phyloP scores from a whole-genome alignment of 2,113 vertebrate species.

The Calonectris borealis region DNA sequence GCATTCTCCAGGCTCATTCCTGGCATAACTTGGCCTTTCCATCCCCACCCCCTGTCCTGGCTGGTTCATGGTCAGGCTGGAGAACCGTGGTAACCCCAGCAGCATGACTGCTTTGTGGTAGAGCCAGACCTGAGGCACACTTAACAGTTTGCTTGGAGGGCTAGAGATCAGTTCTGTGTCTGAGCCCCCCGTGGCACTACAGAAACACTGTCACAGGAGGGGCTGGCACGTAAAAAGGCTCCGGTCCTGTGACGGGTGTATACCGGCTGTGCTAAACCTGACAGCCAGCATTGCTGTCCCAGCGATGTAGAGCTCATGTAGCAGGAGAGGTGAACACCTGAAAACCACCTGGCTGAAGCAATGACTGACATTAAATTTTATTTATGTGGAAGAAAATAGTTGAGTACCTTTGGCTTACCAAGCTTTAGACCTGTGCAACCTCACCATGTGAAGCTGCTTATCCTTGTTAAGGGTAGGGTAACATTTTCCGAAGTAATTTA shows the following conservation, averaged over 20 bases:
- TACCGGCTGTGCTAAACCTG: background rate
- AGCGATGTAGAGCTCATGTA: background rate
- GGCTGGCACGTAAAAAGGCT: background rate
- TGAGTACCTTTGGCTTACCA: background rate
- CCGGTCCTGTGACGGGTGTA: background rate
- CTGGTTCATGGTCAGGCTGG: background rate
- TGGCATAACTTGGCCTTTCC: conserved; percentile 44
- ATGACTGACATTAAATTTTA: background rate
- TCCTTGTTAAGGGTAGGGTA: background rate
- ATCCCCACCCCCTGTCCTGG: conserved; percentile 23
- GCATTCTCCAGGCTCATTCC: conserved; percentile 65
- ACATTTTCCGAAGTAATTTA: background rate
- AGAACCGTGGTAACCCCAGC: background rate
- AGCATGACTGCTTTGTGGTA: background rate
- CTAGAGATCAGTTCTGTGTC: background rate
- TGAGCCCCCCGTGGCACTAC: background rate
- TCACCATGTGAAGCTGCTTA: background rate
- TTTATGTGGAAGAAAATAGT: background rate
- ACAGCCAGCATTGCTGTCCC: background rate
- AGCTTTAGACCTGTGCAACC: background rate
- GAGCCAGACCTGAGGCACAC: background rate
- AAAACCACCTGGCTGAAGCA: background rate
- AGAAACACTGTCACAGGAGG: background rate
- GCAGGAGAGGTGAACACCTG: background rate
- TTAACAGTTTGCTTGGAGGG: background rate